Conservation (phyloP, 2,797 vertebrate species). For the Pachyuromys duprasi region DNA sequence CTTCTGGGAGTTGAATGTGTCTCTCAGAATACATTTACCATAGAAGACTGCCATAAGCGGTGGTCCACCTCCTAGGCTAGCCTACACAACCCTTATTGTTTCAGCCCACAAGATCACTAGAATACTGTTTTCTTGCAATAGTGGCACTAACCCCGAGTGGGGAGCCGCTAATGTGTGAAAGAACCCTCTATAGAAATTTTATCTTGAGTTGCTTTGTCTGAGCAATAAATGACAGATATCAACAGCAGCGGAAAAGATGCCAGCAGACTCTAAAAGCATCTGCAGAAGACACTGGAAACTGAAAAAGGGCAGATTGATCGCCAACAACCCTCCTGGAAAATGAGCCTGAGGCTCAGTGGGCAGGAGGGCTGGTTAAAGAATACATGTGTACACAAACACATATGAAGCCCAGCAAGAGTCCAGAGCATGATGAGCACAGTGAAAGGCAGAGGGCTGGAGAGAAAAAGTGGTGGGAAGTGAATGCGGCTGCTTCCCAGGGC, state of each 20-base stretch:
- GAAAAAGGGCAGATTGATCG: neutral
- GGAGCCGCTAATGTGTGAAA: neutral
- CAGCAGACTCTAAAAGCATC: neutral
- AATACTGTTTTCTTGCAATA: neutral
- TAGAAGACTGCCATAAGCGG: neutral
- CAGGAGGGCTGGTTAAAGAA: neutral
- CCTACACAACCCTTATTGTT: neutral
- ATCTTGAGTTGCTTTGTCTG: neutral
- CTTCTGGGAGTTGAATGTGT: neutral
- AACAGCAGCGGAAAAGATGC: neutral
- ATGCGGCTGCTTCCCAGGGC: neutral
- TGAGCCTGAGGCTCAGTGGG: neutral
- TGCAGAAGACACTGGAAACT: neutral
- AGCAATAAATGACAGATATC: neutral
- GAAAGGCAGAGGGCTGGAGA: neutral
- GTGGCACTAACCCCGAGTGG: neutral
- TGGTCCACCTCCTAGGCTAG: neutral
- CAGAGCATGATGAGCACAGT: neutral
- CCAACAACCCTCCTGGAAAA: neutral
- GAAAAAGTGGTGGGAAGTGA: neutral
- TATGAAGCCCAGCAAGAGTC: neutral
- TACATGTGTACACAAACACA: fast-evolving
- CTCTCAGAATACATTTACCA: neutral
- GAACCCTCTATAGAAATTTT: neutral
- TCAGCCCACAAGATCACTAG: neutral